phyloP scores from a whole-genome alignment of 2,113 vertebrate species.

The Python bivittatus region DNA sequence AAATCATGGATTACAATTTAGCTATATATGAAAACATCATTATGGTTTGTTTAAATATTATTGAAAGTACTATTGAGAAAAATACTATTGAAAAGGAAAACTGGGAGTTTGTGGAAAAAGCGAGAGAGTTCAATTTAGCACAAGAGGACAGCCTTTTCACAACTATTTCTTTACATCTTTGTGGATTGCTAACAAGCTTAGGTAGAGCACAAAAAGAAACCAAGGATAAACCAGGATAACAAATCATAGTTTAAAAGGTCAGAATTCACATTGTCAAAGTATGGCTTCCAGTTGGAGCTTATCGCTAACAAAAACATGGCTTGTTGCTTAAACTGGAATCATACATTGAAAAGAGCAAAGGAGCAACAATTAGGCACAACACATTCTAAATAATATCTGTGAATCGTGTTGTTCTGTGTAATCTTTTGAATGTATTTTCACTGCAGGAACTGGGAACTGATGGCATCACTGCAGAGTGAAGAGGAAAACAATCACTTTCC shows the following conservation, averaged over 20 bases:
- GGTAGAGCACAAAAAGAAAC: neutral
- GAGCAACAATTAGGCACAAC: neutral
- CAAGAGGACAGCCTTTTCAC: neutral
- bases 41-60: neutral
- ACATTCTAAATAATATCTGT: neutral
- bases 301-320: neutral
- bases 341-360: neutral
- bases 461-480: slow-evolving; percentile 26
- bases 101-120: neutral
- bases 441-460: slow-evolving; percentile 61
- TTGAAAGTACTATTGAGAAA: neutral
- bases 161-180: neutral
- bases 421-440: slow-evolving; percentile 20
- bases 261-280: neutral
- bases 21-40: neutral
- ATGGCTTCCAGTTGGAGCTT: neutral
- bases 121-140: neutral
- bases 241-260: neutral
- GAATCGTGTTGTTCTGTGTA: neutral
- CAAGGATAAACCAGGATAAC: neutral
- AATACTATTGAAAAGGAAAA: neutral
- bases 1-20: neutral
- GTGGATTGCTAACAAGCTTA: neutral
- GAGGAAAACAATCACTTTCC: slow-evolving; percentile 25
- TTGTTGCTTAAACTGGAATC: neutral